Evolutionary conservation across 2,888 invertebrate genomes (phyloP).

Genomic region (Asteroscopus sphinx): DNA sequence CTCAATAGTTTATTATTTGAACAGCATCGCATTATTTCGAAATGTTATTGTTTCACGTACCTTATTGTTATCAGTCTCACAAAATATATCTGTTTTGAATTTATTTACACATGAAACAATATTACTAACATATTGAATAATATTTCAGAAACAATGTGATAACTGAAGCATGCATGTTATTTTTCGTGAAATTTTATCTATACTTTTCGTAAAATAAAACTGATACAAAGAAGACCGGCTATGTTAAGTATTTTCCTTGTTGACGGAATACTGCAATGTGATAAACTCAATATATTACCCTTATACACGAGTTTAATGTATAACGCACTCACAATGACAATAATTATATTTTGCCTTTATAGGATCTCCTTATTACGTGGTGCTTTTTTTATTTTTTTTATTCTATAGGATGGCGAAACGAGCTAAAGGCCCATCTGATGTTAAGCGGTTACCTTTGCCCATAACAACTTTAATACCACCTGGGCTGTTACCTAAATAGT

Average conservation of each 20-base stretch:
- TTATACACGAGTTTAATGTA: too few relatives aligned
- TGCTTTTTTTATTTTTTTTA: too few relatives aligned
- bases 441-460: too few relatives aligned
- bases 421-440: too few relatives aligned
- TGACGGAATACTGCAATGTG: slow-evolving; percentile 22
- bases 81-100: not conserved
- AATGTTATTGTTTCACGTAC: not conserved
- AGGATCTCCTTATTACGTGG: too few relatives aligned
- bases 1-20: slow-evolving; percentile 8
- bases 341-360: too few relatives aligned
- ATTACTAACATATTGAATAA: not conserved
- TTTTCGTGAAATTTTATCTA: not conserved
- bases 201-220: slow-evolving; percentile 15
- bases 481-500: too few relatives aligned
- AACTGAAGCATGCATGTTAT: not conserved
- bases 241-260: slow-evolving; percentile 27
- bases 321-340: too few relatives aligned
- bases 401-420: too few relatives aligned
- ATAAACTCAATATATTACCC: too few relatives aligned
- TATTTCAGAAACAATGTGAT: too few relatives aligned
- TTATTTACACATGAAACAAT: not conserved
- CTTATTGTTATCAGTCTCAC: not conserved
- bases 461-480: too few relatives aligned
- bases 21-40: slow-evolving; percentile 4
- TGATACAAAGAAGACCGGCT: slow-evolving; percentile 7